These are phyloP conservation scores for Gobio gobio DNA, from an alignment of 2,113 vertebrate species.

Conservation along the genomic window DNA sequence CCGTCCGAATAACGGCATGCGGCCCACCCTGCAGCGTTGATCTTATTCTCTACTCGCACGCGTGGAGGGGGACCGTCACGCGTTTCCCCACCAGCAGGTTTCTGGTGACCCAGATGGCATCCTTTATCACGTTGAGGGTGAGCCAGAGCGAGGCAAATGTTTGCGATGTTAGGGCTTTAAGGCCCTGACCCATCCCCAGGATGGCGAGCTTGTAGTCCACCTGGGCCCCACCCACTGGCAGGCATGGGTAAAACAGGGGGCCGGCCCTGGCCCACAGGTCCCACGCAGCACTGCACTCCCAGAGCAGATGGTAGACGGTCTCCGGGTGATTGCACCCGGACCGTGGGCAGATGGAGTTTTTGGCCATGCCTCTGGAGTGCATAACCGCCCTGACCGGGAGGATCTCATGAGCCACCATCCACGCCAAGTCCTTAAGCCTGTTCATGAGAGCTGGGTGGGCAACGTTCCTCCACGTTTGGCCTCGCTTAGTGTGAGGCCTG, in stretches of 20 bases:
- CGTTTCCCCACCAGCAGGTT: too few relatives aligned
- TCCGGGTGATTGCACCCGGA: too few relatives aligned
- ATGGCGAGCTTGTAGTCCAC: background rate
- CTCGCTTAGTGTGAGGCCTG: background rate
- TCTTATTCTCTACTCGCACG: background rate
- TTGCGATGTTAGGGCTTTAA: background rate
- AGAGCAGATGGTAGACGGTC: too few relatives aligned
- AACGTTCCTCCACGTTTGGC: background rate
- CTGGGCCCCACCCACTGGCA: slow-evolving; percentile 31
- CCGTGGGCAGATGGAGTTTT: too few relatives aligned
- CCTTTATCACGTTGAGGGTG: background rate
- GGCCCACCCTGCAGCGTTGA: too few relatives aligned
- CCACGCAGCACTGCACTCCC: too few relatives aligned
- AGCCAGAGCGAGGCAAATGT: slow-evolving; percentile 31
- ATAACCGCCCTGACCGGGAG: slow-evolving; percentile 31
- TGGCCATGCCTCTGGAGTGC: slow-evolving; percentile 28
- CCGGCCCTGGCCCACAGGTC: too few relatives aligned
- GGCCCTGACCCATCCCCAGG: background rate
- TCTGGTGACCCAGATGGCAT: slow-evolving; percentile 4
- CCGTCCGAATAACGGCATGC: too few relatives aligned
- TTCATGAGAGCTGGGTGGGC: slow-evolving; percentile 10
- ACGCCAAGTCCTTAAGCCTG: background rate
- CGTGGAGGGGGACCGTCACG: too few relatives aligned
- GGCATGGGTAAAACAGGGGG: background rate
- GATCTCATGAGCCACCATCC: slow-evolving; percentile 43